phyloP scores from a whole-genome alignment of 30 jellyfish, hydroid and myxozoan genomes.

The Chironex yamaguchii region DNA sequence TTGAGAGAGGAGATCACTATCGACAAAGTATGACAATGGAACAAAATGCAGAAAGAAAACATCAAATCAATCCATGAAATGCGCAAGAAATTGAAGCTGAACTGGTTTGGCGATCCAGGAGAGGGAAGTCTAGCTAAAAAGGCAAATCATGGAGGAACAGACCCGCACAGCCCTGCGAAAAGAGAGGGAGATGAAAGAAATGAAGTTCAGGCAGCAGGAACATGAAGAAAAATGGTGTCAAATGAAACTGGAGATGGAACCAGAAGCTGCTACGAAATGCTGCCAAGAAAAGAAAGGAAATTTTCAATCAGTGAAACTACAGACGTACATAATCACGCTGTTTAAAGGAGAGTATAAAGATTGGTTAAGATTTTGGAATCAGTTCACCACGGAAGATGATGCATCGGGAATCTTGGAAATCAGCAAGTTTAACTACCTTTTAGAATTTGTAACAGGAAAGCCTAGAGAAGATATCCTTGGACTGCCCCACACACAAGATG shows the following conservation, averaged over 20 bases:
- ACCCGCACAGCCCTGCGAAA: constrained; percentile 40
- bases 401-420: constrained; percentile 61
- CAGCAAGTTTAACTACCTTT: constrained; percentile 68
- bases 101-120: constrained; percentile 57
- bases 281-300: constrained; percentile 42
- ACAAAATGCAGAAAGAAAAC: constrained; percentile 42
- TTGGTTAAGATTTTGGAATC: constrained; percentile 86
- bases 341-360: constrained; percentile 76
- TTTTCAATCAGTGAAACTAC: constrained; percentile 76
- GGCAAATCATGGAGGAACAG: constrained; percentile 63
- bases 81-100: constrained; percentile 56
- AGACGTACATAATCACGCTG: constrained; percentile 70
- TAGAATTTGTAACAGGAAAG: constrained; percentile 50
- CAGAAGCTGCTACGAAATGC: constrained; percentile 29
- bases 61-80: constrained; percentile 44
- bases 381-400: constrained; percentile 71
- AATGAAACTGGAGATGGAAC: constrained; percentile 47
- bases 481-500: constrained; percentile 54
- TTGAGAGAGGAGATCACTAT: constrained; percentile 52
- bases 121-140: constrained; percentile 50
- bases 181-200: constrained; percentile 59
- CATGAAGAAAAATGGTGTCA: constrained; percentile 59
- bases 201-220: constrained; percentile 61
- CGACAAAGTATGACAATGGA: constrained; percentile 65
- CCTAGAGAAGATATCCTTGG: constrained; percentile 58